A percentile compares a stretch with the other conserved stretches of the same genome.
Conservation (phyloP, 2,797 vertebrate species). For the Amniataba percoides region DNA sequence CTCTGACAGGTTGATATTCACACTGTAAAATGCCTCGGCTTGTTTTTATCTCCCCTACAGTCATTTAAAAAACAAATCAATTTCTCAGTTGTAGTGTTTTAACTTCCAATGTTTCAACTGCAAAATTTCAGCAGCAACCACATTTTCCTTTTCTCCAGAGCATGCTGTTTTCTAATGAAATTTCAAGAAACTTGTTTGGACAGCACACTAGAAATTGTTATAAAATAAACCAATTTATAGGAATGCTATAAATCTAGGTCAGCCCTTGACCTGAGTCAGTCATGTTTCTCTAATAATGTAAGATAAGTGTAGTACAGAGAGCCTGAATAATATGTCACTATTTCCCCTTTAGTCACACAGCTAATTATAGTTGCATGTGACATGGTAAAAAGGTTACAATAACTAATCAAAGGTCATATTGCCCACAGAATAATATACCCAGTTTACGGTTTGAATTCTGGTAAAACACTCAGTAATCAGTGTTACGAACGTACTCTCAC, state of each 20-base stretch:
- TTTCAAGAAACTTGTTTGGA: too few species aligned
- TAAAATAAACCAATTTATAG: too few species aligned
- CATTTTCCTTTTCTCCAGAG: too few species aligned
- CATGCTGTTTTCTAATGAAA: too few species aligned
- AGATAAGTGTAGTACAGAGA: neutral
- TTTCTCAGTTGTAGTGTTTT: too few species aligned
- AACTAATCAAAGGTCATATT: conserved; percentile 1
- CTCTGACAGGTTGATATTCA: neutral
- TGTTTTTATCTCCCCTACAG: too few species aligned
- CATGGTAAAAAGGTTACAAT: neutral
- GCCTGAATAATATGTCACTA: neutral
- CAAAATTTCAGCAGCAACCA: too few species aligned
- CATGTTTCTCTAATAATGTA: neutral
- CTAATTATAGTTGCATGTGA: neutral
- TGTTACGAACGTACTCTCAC: neutral
- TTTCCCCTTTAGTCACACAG: too few species aligned
- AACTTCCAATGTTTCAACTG: too few species aligned
- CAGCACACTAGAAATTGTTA: too few species aligned
- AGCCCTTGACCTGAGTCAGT: neutral
- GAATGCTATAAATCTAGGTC: too few species aligned
- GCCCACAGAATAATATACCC: neutral
- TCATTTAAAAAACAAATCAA: neutral
- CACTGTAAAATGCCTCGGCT: neutral
- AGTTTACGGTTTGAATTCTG: neutral
- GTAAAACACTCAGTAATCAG: neutral